phyloP scores from a whole-genome alignment of 2,113 vertebrate species.

The Herpailurus yagouaroundi region DNA sequence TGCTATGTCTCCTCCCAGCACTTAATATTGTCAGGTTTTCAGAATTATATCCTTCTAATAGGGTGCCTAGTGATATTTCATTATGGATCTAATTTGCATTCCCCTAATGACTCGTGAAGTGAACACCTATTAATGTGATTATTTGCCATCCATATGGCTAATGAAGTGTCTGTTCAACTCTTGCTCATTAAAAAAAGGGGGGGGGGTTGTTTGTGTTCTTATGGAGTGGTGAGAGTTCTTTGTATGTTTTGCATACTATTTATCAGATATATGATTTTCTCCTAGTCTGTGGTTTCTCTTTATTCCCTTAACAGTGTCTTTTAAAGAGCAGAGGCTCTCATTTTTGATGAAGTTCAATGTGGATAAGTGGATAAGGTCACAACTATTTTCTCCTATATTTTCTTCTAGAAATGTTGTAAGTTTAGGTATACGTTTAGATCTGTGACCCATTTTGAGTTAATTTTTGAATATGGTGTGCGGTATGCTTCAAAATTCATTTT shows the following conservation, averaged over 20 bases:
- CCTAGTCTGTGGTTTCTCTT: neutral
- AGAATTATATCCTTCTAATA: neutral
- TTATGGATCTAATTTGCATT: neutral
- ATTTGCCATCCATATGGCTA: neutral
- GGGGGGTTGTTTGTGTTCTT: neutral
- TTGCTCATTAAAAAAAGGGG: neutral
- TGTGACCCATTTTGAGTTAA: neutral
- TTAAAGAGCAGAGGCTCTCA: conserved; percentile 34
- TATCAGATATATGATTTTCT: neutral
- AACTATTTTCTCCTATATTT: neutral
- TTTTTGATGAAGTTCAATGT: neutral
- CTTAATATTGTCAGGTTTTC: neutral
- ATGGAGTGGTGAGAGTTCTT: neutral
- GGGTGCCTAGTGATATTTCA: neutral
- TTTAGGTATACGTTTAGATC: neutral
- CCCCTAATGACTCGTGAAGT: neutral
- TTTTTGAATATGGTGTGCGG: neutral
- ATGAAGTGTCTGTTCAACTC: neutral
- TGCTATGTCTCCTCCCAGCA: neutral
- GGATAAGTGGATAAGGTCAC: neutral
- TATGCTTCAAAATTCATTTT: neutral
- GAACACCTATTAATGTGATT: conserved; percentile 3
- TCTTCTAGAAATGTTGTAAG: neutral
- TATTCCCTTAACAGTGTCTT: neutral
- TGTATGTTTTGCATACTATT: conserved; percentile 27